Conservation (phyloP, 2,888 invertebrate species). For the Hirtodrosophila alboralis region DNA sequence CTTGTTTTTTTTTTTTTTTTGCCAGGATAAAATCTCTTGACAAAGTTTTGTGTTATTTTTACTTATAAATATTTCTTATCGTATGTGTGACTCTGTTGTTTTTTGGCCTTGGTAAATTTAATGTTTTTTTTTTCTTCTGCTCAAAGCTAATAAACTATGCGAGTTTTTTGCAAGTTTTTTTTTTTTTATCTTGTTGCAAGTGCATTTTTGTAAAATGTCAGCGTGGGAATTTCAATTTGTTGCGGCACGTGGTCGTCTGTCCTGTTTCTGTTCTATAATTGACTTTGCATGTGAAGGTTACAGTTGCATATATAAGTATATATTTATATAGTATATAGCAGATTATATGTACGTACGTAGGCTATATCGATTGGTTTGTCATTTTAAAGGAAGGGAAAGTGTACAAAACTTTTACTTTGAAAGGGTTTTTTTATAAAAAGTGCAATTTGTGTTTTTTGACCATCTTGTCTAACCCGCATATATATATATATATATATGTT, state of each 20-base stretch:
- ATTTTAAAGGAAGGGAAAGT: background rate
- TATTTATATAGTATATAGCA: constrained; percentile 5
- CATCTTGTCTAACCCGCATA: constrained; percentile 63
- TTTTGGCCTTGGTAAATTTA: constrained; percentile 35
- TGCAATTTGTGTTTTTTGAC: constrained; percentile 46
- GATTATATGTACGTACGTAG: background rate
- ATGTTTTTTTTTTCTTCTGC: constrained; percentile 5
- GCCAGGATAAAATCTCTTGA: constrained; percentile 22
- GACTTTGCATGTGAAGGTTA: constrained; percentile 50
- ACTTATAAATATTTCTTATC: constrained; percentile 20
- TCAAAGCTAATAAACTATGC: constrained; percentile 39
- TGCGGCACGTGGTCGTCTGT: constrained; percentile 55
- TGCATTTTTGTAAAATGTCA: constrained; percentile 31
- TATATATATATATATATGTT: no score
- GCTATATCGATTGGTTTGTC: constrained; percentile 57
- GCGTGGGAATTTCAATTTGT: constrained; percentile 67
- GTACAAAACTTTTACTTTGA: constrained; percentile 31
- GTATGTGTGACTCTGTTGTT: background rate
- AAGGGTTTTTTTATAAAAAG: constrained; percentile 24
- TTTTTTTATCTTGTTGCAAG: constrained; percentile 8
- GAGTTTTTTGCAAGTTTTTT: constrained; percentile 22
- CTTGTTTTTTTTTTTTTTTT: no score
- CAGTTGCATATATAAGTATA: background rate
- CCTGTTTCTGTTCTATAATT: constrained; percentile 50
- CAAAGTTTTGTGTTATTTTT: constrained; percentile 15